Percentiles rank a stretch among this genome's conserved stretches.
These are phyloP conservation scores for Elephas maximus DNA, from an alignment of 2,113 vertebrate genomes.

Conservation along the genomic window DNA sequence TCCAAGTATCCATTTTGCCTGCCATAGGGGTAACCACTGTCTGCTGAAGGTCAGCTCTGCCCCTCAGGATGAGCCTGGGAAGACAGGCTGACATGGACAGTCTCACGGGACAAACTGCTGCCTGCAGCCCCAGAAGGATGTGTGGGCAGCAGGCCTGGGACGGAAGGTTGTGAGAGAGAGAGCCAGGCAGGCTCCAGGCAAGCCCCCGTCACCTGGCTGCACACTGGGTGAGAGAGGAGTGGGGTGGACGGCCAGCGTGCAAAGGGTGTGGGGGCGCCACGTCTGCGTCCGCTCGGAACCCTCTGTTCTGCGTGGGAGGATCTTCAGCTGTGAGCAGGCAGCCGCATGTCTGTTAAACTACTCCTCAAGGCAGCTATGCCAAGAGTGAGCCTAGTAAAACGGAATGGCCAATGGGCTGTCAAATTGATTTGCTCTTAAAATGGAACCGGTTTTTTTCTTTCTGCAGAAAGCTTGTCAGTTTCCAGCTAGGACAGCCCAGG, in stretches of 20 bases:
- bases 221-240: no score
- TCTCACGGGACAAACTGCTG: neutral
- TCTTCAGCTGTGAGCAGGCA: neutral
- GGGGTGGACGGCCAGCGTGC: no score
- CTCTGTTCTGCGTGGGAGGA: neutral
- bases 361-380: neutral
- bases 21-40: neutral
- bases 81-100: neutral
- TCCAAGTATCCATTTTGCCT: neutral
- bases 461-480: neutral
- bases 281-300: neutral
- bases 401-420: neutral
- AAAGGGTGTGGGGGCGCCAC: neutral
- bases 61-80: neutral
- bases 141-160: neutral
- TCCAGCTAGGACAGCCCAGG: neutral
- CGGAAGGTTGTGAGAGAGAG: neutral
- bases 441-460: neutral
- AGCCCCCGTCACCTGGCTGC: neutral
- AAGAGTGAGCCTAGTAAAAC: neutral
- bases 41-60: neutral
- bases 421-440: neutral
- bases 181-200: neutral
- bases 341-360: neutral
- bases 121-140: neutral